These are phyloP conservation scores for Henricia sp. DNA, from an alignment of 53 echinoderm and acorn worm species.

Conservation along the genomic window DNA sequence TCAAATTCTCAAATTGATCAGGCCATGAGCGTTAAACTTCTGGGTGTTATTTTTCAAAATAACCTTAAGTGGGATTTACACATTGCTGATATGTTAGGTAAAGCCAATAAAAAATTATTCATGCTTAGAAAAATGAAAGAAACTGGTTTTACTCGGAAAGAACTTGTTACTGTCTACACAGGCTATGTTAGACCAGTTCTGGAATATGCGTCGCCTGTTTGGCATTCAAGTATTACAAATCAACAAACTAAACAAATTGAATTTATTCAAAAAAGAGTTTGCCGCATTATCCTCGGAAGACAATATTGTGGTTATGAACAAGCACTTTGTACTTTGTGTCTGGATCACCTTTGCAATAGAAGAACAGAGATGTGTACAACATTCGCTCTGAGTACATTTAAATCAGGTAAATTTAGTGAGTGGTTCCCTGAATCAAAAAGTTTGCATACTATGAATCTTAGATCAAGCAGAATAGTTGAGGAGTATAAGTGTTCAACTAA, in stretches of 20 bases:
- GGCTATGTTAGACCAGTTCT: slow-evolving; percentile 20
- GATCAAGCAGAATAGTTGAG: too few relatives aligned
- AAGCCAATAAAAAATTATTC: neutral
- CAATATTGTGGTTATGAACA: neutral
- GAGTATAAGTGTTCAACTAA: too few relatives aligned
- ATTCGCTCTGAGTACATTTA: too few relatives aligned
- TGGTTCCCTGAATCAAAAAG: too few relatives aligned
- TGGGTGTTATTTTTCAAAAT: slow-evolving; percentile 2
- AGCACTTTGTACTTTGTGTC: neutral
- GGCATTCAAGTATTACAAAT: neutral
- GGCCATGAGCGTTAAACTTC: too few relatives aligned
- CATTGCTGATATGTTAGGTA: neutral
- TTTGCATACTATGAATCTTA: too few relatives aligned
- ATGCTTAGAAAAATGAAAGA: slow-evolving; percentile 24
- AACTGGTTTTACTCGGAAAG: neutral
- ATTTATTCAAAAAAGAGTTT: neutral
- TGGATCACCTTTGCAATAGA: neutral
- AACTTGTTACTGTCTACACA: slow-evolving; percentile 1
- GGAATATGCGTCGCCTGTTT: neutral
- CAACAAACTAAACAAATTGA: neutral
- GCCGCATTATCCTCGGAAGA: neutral
- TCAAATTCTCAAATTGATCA: slow-evolving; percentile 2
- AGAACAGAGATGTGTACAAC: neutral
- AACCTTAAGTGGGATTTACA: slow-evolving; percentile 22
- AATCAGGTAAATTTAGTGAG: too few relatives aligned